Conservation (phyloP, 2,888 invertebrate genomes). For the Deilephila porcellus region DNA sequence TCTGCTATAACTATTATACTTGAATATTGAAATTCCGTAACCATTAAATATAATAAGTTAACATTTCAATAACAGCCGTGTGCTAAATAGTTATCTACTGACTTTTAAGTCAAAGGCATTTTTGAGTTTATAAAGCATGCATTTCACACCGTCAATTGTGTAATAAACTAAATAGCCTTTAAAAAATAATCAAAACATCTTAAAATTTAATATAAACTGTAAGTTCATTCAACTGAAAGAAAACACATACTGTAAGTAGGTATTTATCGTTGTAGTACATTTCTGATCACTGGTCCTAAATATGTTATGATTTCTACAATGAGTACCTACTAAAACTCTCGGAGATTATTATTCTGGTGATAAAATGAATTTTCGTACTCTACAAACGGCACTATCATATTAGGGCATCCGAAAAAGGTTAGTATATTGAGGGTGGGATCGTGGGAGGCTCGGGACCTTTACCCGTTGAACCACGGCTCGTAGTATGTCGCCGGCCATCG, state of each 20-base stretch:
- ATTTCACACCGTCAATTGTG: too few species aligned
- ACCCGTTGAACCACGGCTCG: slow-evolving; percentile 30
- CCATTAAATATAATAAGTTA: background rate
- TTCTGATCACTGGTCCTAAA: too few species aligned
- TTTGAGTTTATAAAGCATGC: too few species aligned
- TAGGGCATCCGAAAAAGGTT: slow-evolving; percentile 1
- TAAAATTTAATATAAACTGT: too few species aligned
- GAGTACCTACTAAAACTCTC: too few species aligned
- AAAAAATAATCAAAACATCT: too few species aligned
- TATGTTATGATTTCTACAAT: too few species aligned
- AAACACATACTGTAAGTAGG: too few species aligned
- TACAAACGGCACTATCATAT: background rate
- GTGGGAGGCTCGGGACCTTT: slow-evolving; percentile 54
- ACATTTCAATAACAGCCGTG: background rate
- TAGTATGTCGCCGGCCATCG: slow-evolving; percentile 32
- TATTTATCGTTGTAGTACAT: too few species aligned
- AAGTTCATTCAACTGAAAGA: too few species aligned
- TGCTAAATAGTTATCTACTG: background rate
- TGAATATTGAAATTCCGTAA: background rate
- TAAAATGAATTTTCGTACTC: background rate
- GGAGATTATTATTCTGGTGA: too few species aligned
- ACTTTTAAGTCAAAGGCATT: background rate
- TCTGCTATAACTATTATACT: slow-evolving; percentile 3
- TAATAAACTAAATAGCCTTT: too few species aligned
- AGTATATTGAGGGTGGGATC: slow-evolving; percentile 35